Percentiles rank a stretch among this genome's conserved stretches.
Evolutionary conservation across 2,888 invertebrate genomes (phyloP).

Genomic region (Agonopterix arenella): DNA sequence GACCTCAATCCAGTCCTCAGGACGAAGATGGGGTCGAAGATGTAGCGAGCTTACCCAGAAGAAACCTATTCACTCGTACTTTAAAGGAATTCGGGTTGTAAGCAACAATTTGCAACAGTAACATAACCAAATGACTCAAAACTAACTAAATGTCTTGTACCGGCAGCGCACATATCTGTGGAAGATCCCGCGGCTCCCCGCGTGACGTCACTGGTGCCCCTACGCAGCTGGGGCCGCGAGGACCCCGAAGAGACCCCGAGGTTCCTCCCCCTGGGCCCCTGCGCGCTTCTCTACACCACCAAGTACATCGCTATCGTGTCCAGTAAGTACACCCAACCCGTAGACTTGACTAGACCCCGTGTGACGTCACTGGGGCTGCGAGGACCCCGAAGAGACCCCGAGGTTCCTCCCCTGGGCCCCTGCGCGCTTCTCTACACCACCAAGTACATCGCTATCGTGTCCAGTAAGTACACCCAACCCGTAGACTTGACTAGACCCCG

Average conservation of each 20-base stretch:
- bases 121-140: neutral
- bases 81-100: too few species aligned
- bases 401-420: constrained; percentile 37
- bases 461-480: constrained; percentile 24
- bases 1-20: too few species aligned
- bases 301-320: constrained; percentile 37
- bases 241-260: constrained; percentile 28
- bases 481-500: constrained; percentile 19
- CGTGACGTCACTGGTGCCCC: constrained; percentile 40
- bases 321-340: constrained; percentile 22
- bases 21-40: too few species aligned
- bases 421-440: constrained; percentile 41
- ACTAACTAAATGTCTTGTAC: constrained; percentile 20
- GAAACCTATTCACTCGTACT: too few species aligned
- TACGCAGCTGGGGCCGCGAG: constrained; percentile 23
- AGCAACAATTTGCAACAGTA: too few species aligned
- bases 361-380: constrained; percentile 40
- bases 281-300: constrained; percentile 41
- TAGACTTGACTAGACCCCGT: constrained; percentile 19
- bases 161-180: constrained; percentile 49
- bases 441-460: constrained; percentile 36
- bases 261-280: constrained; percentile 37
- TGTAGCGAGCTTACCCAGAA: too few species aligned
- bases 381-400: constrained; percentile 25
- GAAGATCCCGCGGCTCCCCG: constrained; percentile 31